A percentile compares a stretch with the other conserved stretches of the same genome.
These are phyloP conservation scores for Leptopilina boulardi DNA, from an alignment of 1,140 invertebrate genomes.

Conservation along the genomic window DNA sequence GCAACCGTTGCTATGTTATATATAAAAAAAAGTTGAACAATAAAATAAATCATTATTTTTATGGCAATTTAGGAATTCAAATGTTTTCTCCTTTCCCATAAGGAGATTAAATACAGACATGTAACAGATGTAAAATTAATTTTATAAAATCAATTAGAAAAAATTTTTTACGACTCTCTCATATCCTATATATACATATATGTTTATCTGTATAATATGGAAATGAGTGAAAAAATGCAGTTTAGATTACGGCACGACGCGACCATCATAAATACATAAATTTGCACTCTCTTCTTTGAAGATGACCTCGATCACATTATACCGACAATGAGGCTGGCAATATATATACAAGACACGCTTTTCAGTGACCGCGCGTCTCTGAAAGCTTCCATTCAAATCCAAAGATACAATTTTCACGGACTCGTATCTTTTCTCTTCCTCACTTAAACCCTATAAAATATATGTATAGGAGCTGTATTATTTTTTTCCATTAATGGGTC, in stretches of 20 bases:
- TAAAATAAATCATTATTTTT: no score
- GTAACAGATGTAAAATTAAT: no score
- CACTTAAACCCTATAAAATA: background rate
- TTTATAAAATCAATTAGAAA: background rate
- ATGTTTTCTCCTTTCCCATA: no score
- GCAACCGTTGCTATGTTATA: no score
- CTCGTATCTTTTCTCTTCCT: background rate
- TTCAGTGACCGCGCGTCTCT: background rate
- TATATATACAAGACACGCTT: background rate
- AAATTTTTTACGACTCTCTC: background rate
- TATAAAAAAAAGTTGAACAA: no score
- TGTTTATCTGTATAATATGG: background rate
- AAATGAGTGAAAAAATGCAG: background rate
- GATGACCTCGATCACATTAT: slow-evolving; percentile 2
- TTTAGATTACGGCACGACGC: background rate
- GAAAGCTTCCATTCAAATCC: background rate
- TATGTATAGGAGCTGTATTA: background rate
- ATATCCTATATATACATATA: no score
- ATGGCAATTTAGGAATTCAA: no score
- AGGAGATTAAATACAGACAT: no score
- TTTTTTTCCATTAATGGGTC: background rate
- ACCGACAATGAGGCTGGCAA: background rate
- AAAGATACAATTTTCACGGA: slow-evolving; percentile 11
- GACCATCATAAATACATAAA: slow-evolving; percentile 4
- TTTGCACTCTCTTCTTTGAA: background rate